Base-by-base conservation (phyloP, 2,888 invertebrate species). In the Clivina fossor region DNA sequence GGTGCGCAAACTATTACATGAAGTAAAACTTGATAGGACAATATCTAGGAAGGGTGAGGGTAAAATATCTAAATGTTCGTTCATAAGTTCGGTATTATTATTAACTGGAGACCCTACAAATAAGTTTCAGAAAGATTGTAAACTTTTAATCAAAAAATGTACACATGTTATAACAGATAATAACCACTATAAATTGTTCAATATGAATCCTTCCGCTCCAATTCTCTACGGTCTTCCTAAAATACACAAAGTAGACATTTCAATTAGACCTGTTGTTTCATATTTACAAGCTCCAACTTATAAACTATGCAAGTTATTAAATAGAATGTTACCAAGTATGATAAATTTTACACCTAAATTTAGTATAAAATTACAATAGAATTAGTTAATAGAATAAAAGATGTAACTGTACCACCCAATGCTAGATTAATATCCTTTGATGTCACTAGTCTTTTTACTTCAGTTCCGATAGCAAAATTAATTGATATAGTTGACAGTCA, bases 261-360 rank as follows among this genome's bases (percentile, higher is more conserved):
- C 16, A 4, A 37, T 37, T 15, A 37, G 8, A 37, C 37, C 37
- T 15, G 37, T 37, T 15, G 37, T 37, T 3, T 37, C 37, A 8
- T 37, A 37, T 13, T 15, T 18, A 37, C 37, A 37, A 13, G 15
- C 37, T 2, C 37, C 37, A 8, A 37, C 16, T 3, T 37, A 37
- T 37, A 4, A 37, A 13, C 16, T 37, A 13, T 37, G 37, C 15
- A 37, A 37, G 16, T 15, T 8, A 8, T 8, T 37, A 4, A 37
- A 13, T 4, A 37, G 16, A 37, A 37, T 37, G 13, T 8, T 37
- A 3, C 37, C 37, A 4, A 37, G 3, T 11, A 15, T 37, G 3
- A 9, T 37, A 15, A 37, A 37, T 13, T 37, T 37, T 8, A 37
- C 9, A 37, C 15, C 11, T 15, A 37, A 37, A 37, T 37, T 37